These are phyloP conservation scores for Chaetodon trifasciatus DNA, from an alignment of 2,797 vertebrate species.

Conservation along the genomic window DNA sequence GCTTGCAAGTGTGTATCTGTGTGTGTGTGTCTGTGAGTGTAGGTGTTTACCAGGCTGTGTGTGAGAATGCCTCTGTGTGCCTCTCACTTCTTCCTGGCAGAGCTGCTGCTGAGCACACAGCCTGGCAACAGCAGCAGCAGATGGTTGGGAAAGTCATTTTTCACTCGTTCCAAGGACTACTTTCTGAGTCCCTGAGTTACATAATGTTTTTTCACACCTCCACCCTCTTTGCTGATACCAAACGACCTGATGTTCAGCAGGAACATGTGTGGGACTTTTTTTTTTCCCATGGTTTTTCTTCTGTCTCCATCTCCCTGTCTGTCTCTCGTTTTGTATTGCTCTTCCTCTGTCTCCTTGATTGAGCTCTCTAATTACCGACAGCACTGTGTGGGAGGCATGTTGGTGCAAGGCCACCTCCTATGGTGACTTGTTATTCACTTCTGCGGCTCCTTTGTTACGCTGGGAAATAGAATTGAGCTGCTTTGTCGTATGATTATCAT, in stretches of 20 bases:
- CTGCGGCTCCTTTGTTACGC: slow-evolving; percentile 24
- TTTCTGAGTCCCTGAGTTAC: slow-evolving; percentile 47
- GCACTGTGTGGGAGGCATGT: slow-evolving; percentile 34
- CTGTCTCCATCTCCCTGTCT: background rate
- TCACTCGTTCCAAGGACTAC: slow-evolving; percentile 43
- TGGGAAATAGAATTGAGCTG: slow-evolving; percentile 14
- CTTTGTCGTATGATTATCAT: slow-evolving; percentile 1
- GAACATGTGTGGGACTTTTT: background rate
- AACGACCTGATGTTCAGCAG: background rate
- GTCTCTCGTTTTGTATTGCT: slow-evolving; percentile 7
- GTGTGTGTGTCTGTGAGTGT: slow-evolving; percentile 24
- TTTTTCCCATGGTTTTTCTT: background rate
- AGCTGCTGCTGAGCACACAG: slow-evolving; percentile 48
- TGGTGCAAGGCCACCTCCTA: slow-evolving; percentile 35
- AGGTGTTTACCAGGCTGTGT: slow-evolving; percentile 52
- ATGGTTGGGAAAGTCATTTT: slow-evolving; percentile 68
- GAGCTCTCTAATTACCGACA: slow-evolving; percentile 41
- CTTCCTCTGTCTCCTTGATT: slow-evolving; percentile 32
- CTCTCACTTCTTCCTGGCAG: slow-evolving; percentile 46
- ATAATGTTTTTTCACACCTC: slow-evolving; percentile 50
- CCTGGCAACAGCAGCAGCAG: slow-evolving; percentile 76
- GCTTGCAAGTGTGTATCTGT: background rate
- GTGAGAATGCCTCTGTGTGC: slow-evolving; percentile 56
- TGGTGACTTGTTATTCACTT: slow-evolving; percentile 45
- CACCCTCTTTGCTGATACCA: slow-evolving; percentile 3